Conservation (phyloP, 2,797 vertebrate genomes). For the Hozukius guyotensis region DNA sequence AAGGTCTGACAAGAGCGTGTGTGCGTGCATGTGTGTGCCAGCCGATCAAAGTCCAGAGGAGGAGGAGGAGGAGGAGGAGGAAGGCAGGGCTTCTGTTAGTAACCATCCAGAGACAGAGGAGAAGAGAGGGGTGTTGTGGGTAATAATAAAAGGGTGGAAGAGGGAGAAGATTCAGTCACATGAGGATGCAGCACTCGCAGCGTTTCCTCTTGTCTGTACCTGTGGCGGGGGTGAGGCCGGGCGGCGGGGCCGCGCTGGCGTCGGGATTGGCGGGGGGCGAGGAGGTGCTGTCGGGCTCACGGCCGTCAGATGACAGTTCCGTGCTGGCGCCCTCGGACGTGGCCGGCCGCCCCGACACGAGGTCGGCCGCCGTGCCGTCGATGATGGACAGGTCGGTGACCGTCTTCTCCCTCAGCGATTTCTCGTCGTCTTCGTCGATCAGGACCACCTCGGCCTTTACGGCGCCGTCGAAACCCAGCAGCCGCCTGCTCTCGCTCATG, state of each 20-base stretch:
- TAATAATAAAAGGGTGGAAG: conserved; percentile 77
- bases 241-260: conserved; percentile 62
- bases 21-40: conserved; percentile 70
- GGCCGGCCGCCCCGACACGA: conserved; percentile 90
- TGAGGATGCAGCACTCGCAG: conserved; percentile 99
- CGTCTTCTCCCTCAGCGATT: conserved; percentile 95
- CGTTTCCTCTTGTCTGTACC: conserved; percentile 94
- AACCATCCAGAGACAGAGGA: conserved; percentile 85
- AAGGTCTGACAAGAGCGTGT: conserved; percentile 66
- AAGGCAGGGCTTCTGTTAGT: conserved; percentile 88
- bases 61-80: conserved; percentile 77
- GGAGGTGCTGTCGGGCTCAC: conserved; percentile 88
- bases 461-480: conserved; percentile 94
- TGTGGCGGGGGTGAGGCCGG: conserved; percentile 86
- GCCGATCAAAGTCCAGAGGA: conserved; percentile 87
- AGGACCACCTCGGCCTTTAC: conserved; percentile 96
- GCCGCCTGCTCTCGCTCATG: conserved; percentile 92
- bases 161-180: conserved; percentile 88
- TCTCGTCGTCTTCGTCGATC: conserved; percentile 96
- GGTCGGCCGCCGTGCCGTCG: conserved; percentile 94
- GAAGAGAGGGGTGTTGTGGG: conserved; percentile 67
- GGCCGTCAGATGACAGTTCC: conserved; percentile 95
- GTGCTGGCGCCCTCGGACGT: conserved; percentile 90
- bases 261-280: conserved; percentile 69
- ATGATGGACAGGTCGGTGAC: conserved; percentile 93